Base-by-base conservation (phyloP, 2,888 invertebrate species). In the Apocheima hispidaria region DNA sequence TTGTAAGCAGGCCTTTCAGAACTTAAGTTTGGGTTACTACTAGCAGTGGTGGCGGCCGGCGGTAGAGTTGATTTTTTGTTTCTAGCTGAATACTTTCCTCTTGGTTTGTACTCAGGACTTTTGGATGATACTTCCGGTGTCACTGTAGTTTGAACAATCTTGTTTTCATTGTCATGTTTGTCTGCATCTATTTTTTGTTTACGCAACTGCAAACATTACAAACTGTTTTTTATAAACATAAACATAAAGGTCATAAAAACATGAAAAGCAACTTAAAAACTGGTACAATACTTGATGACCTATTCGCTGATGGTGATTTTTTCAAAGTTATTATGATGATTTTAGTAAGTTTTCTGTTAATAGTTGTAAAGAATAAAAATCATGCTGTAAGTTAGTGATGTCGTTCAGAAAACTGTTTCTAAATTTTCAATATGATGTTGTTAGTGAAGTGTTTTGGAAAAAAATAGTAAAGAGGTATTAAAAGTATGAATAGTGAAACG, bases 141-240 rank as follows among this genome's bases (percentile, higher is more conserved):
- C 21, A 66, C 21, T 35, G 70, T 74, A 23, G 74, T 69, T 60
- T 74, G 73, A 52, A 61, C 65, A 44, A 63, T 62, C 63, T 73
- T 77, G 12, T 68, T 75, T 66, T 79, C 79, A 41, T 35, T 70
- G 10, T 62, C 66, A 52, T 74, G 75, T 64, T 68, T 75, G 59
- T 77, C 80, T 62, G 69, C 75, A 66, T 82, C 78, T 56, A 50
- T 59, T 51, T 74, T 83, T 69, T 79, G 71, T 72, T 87, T 67
- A 18, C 90, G 88, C 73, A 83, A 80, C 91, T 91, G 86, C 71
- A 84, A 90, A 62, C 30, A 54, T 48, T 12, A 28, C 20, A 40
- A 36, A 14, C 9, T 10, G 9, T 33, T 10, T 44, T 38, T 35
- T 16, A 28, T 9, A 26, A 12, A 20, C 12, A 30, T 1, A 16